Base-by-base conservation (phyloP, 1,140 invertebrate genomes). In the Cecropterus lyciades region DNA sequence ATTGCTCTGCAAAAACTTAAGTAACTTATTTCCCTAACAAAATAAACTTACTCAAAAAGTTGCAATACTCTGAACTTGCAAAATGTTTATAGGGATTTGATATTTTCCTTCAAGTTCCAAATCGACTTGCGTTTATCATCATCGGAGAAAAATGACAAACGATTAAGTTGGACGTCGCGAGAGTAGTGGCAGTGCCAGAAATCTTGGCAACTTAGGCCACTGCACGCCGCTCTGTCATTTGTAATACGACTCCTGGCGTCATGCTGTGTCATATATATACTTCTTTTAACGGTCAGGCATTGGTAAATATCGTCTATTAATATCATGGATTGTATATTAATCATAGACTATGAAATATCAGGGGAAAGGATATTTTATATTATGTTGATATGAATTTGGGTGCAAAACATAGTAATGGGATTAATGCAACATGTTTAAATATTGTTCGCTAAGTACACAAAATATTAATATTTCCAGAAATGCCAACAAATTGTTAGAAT, bases 121-220 rank as follows among this genome's bases (percentile, higher is more conserved):
- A 43, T 43, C 40, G 40, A 14, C 40, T 43, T 14, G 40, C 40
- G 40, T 52, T 30, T 27, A 53, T 15, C 51, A 15, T 37, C 51
- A 53, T 52, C 24, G 30, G 13, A 33, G 51, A 53, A 53, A 53
- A 37, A 53, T 53, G 13, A 37, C 51, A 53, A 53, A 53, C 30
- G 30, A 53, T 53, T 37, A 37, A 53, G 30, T 30, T 53, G 14
- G 51, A 53, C 51, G 27, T 53, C 14, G 16, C 14, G n/a, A 37
- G 51, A 53, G 30, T 53, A 53, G 51, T 53, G 51, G 30, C 9
- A 53, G 27, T 33, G 13, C 24, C 51, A 71, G 51, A 67, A 75
- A 65, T 75, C 67, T 69, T 75, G 72, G 72, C 72, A 75, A 69
- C 59, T 75, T 74, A 74, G 69, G 66, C 69, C 64, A 69, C 63